Conservation (phyloP, 2,797 vertebrate species). For the Garrulus glandarius region DNA sequence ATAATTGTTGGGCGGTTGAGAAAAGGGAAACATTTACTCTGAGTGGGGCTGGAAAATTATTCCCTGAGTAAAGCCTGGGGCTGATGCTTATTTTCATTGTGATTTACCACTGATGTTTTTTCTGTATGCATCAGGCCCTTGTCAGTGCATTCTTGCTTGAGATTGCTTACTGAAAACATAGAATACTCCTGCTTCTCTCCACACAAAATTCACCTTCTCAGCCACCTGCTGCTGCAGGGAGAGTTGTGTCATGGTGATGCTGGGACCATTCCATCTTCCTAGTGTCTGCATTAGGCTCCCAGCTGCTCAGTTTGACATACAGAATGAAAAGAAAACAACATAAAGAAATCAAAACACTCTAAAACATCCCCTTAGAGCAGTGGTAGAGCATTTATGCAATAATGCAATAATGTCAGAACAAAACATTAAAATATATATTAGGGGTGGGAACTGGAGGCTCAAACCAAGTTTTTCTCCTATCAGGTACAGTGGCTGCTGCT, state of each 20-base stretch:
- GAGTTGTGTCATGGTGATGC: not conserved
- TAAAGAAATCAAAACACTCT: conserved; percentile 3
- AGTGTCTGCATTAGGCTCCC: not conserved
- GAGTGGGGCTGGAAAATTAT: not conserved
- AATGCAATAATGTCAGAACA: conserved; percentile 14
- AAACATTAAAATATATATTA: conserved; percentile 36
- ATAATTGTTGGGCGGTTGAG: not conserved
- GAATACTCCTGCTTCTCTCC: not conserved
- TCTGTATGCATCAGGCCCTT: not conserved
- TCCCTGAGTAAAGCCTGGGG: not conserved
- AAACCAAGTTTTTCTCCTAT: not conserved
- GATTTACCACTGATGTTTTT: not conserved
- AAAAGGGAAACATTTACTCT: not conserved
- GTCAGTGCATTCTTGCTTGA: not conserved
- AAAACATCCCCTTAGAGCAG: conserved; percentile 22
- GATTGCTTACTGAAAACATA: not conserved
- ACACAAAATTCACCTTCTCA: not conserved
- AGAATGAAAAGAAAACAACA: conserved; percentile 28
- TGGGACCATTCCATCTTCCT: not conserved
- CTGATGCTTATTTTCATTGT: not conserved
- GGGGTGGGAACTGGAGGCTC: not conserved
- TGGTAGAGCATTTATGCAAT: not conserved
- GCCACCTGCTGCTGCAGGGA: not conserved
- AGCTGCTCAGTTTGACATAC: not conserved
- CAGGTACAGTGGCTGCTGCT: not conserved